phyloP scores from a whole-genome alignment of 2,113 vertebrate species.

The Ictidomys tridecemlineatus region DNA sequence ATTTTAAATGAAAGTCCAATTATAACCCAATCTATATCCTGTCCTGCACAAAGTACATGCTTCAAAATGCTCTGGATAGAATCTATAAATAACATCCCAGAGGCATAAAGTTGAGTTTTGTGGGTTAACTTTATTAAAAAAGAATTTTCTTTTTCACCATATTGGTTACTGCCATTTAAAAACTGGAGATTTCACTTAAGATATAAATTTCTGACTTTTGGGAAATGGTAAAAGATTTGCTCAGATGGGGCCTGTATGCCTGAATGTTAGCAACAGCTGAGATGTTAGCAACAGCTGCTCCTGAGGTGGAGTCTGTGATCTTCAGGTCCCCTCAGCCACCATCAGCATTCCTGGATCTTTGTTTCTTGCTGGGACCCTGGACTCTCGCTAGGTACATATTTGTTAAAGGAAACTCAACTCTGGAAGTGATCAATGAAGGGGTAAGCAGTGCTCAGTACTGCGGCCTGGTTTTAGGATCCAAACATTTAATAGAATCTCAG shows the following conservation, averaged over 20 bases:
- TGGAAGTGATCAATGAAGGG: neutral
- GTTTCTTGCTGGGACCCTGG: neutral
- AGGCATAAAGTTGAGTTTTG: neutral
- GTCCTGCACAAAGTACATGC: neutral
- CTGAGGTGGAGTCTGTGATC: rapidly evolving
- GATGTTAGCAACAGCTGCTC: too few species aligned
- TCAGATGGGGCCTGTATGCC: neutral
- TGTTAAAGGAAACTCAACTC: neutral
- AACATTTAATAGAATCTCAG: neutral
- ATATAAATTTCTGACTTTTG: neutral
- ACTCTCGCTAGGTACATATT: neutral
- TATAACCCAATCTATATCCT: neutral
- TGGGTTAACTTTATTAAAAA: neutral
- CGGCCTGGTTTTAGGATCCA: neutral
- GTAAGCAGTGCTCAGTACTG: neutral
- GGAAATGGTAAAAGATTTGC: neutral
- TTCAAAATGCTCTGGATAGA: neutral
- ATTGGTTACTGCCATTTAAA: neutral
- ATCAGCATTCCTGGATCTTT: neutral
- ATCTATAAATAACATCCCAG: neutral
- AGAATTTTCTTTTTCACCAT: rapidly evolving
- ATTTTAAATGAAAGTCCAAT: slow-evolving; percentile 36
- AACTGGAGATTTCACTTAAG: neutral
- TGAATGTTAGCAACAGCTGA: neutral
- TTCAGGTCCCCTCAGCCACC: too few species aligned